Percentiles rank a stretch among this genome's conserved stretches.
Conservation (phyloP, 1,140 invertebrate genomes). For the Cyrtorhinus lividipennis region DNA sequence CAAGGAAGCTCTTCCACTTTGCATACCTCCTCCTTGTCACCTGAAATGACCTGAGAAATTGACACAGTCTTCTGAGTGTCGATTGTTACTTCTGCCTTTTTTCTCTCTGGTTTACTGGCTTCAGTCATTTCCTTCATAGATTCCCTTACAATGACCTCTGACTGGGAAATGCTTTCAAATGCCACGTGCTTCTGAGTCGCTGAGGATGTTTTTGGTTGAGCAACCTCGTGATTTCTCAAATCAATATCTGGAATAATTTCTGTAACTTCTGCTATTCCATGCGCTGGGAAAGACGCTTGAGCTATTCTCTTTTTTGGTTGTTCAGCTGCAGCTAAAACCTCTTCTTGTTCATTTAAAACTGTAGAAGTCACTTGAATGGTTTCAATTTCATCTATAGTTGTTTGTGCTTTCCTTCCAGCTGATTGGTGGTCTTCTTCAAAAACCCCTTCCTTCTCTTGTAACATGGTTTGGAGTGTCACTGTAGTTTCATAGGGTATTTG, state of each 20-base stretch:
- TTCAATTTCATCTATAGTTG: constrained; percentile 34
- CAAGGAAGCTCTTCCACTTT: constrained; percentile 24
- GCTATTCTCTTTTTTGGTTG: constrained; percentile 28
- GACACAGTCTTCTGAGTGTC: constrained; percentile 32
- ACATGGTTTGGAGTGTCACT: constrained; percentile 24
- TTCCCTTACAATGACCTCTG: constrained; percentile 35
- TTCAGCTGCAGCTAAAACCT: constrained; percentile 18
- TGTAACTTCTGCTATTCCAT: constrained; percentile 27
- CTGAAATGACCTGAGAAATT: constrained; percentile 35
- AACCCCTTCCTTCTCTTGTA: constrained; percentile 36
- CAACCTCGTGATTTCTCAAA: constrained; percentile 22
- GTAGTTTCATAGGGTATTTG: constrained; percentile 28
- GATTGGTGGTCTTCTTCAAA: constrained; percentile 31
- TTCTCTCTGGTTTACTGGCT: constrained; percentile 27
- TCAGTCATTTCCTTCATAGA: constrained; percentile 34
- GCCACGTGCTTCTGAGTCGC: constrained; percentile 28
- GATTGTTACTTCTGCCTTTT: constrained; percentile 30
- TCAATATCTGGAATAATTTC: constrained; percentile 25
- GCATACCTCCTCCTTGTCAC: constrained; percentile 34
- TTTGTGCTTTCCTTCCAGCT: constrained; percentile 30
- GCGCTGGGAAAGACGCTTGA: constrained; percentile 26
- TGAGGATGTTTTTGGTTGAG: constrained; percentile 19
- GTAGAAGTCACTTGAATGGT: constrained; percentile 34
- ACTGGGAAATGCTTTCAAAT: constrained; percentile 37
- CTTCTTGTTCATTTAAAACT: constrained; percentile 36